Base-by-base conservation (phyloP, 2,113 vertebrate species). In the Oncorhynchus clarkii region DNA sequence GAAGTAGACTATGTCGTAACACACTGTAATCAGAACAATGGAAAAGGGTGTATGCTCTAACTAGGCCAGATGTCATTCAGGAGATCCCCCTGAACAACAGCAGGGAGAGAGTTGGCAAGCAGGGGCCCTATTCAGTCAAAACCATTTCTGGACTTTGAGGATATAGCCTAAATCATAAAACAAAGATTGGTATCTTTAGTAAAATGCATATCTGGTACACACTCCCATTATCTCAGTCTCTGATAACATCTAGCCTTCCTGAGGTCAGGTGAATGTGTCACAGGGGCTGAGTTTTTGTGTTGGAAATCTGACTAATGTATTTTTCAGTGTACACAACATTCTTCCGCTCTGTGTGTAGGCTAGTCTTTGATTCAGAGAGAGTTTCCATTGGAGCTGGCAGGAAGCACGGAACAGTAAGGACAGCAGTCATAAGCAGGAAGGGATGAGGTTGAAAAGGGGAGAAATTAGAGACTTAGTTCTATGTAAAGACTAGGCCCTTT, bases 321-420 rank as follows among this genome's bases (percentile, higher is more conserved):
- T 29, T 54, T 48, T 54, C 64, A 72, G 76, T 77, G 29, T 77
- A 77, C 76, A 77, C 48, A 77, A 77, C 76, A 77, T 71, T 66
- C 70, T 66, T 77, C 48, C 31, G 60, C 51, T 45, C 49, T 22
- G 26, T 77, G 26, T 77, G 59, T 60, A 3, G 49, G 49, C 49
- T 13, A 51, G 3, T 16, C 13, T 51, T 51, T 13, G 2, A 60
- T 60, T 60, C 5, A 60, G 1, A n/a, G 5, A 20, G 11, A 6
- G 9, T 60, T 60, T 60, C 59, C 59, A 60, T 14, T 60, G 20
- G 18, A 60, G 14, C n/a, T 14, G n/a, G 4, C n/a, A 22, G 49
- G 49, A 20, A 60, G 11, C 0, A 60, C 14, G 49, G 49, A 51
- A 51, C 49, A 16, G 11, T 13, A 51, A 13, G 6, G 59, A 22